Base-by-base conservation (phyloP, 2,888 invertebrate genomes). In the Scrobipalpa atriplicella region DNA sequence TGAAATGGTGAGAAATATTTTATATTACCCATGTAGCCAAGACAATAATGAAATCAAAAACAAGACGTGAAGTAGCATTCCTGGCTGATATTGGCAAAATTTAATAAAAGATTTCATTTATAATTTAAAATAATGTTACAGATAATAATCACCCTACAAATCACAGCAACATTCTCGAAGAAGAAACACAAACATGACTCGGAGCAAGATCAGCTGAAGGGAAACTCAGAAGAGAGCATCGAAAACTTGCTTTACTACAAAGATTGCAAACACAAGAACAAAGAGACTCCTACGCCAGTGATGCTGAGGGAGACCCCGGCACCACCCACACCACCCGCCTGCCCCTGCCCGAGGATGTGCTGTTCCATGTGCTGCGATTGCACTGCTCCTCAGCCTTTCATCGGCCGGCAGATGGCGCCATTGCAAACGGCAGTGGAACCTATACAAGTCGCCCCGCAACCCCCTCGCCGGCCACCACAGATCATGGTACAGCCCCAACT, bases 201-300 rank as follows among this genome's bases (percentile, higher is more conserved):
- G 1, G 29, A 56, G 8, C 8, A 29, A 29, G 29, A 2, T 29
- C 29, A 29, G 29, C 29, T 21, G 18, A 5, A 19, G 9, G 82
- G 81, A 2, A 81, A 86, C 1, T 88, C 87, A 19, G 90, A 85
- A 2, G 89, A 90, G 66, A 90, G 89, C 61, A 86, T 92, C 58
- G 92, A 91, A 61, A 90, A 92, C 58, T 79, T 92, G 1, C 71
- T 92, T 0, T 91, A 90, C 69, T 91, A 82, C 71, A 85, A 87
- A 71, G 92, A 90, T 69, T 89, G 87, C 65, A 84, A 84, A 63
- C 81, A 81, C 54, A 84, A 79, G 11, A 71, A 72, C 10, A 21
- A 56, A 21, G 29, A 13, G 13, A 2, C 54, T 2, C 5, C 13
- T 11, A 2, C 11, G 13, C 0, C 70, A 21, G 18, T 61, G 18